These are phyloP conservation scores for Ciconia nigra DNA, from an alignment of 2,797 vertebrate species.

Conservation along the genomic window DNA sequence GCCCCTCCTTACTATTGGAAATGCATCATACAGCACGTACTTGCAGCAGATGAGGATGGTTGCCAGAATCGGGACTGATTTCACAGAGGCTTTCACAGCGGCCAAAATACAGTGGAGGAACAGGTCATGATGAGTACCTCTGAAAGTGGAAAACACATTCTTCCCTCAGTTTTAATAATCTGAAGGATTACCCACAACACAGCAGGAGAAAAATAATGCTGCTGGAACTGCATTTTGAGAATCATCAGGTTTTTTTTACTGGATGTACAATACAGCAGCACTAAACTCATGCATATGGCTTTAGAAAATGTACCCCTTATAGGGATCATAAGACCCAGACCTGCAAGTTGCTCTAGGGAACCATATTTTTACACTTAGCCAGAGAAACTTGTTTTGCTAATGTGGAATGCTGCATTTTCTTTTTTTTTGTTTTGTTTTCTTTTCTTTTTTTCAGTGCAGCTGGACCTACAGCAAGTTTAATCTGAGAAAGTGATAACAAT, in stretches of 20 bases:
- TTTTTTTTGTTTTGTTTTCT: accelerated
- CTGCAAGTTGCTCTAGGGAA: neutral
- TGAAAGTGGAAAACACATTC: neutral
- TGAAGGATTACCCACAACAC: neutral
- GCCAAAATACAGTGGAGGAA: neutral
- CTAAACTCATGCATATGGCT: neutral
- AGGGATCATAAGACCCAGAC: neutral
- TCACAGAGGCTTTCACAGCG: neutral
- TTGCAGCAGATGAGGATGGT: neutral
- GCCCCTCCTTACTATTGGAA: neutral
- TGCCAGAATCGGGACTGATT: neutral
- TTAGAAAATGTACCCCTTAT: neutral
- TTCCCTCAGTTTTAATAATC: neutral
- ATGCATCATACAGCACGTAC: neutral
- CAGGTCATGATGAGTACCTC: neutral
- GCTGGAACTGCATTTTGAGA: neutral
- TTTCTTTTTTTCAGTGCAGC: neutral
- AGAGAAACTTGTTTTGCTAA: neutral
- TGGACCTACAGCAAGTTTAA: neutral
- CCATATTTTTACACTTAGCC: neutral
- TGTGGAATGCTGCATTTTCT: neutral
- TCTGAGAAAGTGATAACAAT: neutral
- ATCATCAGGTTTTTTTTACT: neutral
- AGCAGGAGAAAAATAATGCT: neutral
- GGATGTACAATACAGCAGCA: neutral